Evolutionary conservation across 2,888 invertebrate species (phyloP), one percentile per base, ranked within the genome.

Genomic region (Drosophila mettleri): DNA sequence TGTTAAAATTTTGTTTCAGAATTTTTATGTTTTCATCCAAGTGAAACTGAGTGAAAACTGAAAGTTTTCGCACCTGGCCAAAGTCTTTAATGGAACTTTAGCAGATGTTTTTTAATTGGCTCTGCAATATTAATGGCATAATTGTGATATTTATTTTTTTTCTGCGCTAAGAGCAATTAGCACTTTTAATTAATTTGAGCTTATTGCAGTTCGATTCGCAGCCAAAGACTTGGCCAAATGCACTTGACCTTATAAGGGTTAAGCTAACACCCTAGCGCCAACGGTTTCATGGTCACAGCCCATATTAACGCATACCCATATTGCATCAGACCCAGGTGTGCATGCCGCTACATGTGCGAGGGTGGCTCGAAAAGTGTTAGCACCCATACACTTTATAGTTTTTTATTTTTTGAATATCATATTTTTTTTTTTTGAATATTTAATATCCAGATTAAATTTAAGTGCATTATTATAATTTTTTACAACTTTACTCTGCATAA

Each of bases 261-360:
- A 38, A 36, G 52, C 64, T 69, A 52, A 38, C 77, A 65, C 59
- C 29, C 61, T 43, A 46, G 45, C 75, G 61, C 54, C 39, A 67
- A n/a, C 10, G 29, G 36, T 62, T 77, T 77, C 78, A 84, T 62
- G 80, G 81, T 18, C 52, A 34, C 5, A 48, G 34, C 45, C 38
- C 78, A 68, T 78, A 54, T 49, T 29, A n/a, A 22, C 22, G 27
- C 12, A 29, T 16, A 27, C 18, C 24, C n/a, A n/a, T 31, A 43
- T 73, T 69, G 46, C 72, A 72, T 49, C 48, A 69, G 24, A n/a
- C 16, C 12, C 31, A 48, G 18, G 16, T 45, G 45, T 29, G 45
- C 29, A 16, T 45, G 12, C 27, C 27, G 2, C 0, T 20, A 39
- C 6, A 12, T 14, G 12, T 0, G 27, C 45, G 45, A 29, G 45